A percentile compares a stretch with the other conserved stretches of the same genome.
Evolutionary conservation across 2,888 invertebrate species (phyloP).

Genomic region (Gymnocheta viridis): DNA sequence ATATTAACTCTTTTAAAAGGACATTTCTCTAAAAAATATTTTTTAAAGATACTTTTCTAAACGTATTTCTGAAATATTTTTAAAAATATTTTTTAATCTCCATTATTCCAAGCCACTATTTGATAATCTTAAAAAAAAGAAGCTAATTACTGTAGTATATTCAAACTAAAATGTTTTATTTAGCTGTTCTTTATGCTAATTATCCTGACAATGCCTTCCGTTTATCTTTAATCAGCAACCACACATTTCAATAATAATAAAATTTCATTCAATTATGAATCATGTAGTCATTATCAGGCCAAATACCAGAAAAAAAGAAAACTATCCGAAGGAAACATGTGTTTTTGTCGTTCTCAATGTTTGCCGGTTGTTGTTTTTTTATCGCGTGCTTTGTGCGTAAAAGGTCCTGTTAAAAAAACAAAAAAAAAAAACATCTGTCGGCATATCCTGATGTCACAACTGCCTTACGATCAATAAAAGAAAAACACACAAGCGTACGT

Average conservation of each 20-base stretch:
- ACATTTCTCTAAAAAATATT: background rate
- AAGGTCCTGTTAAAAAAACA: conserved; percentile 39
- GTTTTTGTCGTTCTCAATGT: conserved; percentile 39
- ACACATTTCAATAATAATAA: conserved; percentile 36
- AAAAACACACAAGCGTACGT: background rate
- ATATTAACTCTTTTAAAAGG: background rate
- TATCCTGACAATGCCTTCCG: background rate
- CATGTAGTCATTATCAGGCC: conserved; percentile 26
- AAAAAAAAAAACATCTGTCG: conserved; percentile 62
- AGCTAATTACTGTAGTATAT: background rate
- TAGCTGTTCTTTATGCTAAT: conserved; percentile 12
- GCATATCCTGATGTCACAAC: conserved; percentile 64
- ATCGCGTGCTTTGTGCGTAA: conserved; percentile 66
- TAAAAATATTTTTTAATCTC: too few relatives aligned
- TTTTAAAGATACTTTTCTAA: background rate
- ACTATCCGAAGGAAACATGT: conserved; percentile 54
- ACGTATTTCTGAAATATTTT: too few relatives aligned
- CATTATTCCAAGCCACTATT: background rate
- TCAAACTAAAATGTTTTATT: background rate
- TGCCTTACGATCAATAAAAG: conserved; percentile 42
- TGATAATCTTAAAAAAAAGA: background rate
- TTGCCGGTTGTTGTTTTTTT: conserved; percentile 14
- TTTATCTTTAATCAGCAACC: conserved; percentile 43
- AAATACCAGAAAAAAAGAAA: background rate
- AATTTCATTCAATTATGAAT: conserved; percentile 57